Evolutionary conservation across 2,797 vertebrate genomes (phyloP).

Genomic region (Aulostomus chinensis): DNA sequence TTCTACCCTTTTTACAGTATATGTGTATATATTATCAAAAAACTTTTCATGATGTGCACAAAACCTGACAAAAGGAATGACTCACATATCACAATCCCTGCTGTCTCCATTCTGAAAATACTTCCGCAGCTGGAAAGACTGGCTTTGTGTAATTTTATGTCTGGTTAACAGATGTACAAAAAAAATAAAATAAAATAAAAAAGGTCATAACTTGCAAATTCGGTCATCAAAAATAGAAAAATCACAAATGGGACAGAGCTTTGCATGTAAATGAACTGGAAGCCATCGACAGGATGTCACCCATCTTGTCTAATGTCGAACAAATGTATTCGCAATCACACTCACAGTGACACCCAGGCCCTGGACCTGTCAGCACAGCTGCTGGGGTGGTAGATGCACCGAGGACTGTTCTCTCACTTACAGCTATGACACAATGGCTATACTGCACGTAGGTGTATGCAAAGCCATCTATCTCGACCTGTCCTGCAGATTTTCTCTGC

Average conservation of each 20-base stretch:
- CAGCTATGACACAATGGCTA: constrained; percentile 62
- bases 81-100: constrained; percentile 67
- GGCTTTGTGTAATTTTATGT: constrained; percentile 25
- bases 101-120: constrained; percentile 39
- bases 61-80: constrained; percentile 52
- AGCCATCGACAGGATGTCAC: constrained; percentile 42
- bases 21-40: too few relatives aligned
- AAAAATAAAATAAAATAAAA: too few relatives aligned
- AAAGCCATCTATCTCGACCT: constrained; percentile 64
- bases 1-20: too few relatives aligned
- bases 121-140: constrained; percentile 55
- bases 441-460: constrained; percentile 65
- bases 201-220: constrained; percentile 1
- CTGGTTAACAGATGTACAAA: constrained; percentile 3
- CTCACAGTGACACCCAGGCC: constrained; percentile 53
- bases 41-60: constrained; percentile 66
- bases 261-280: constrained; percentile 53
- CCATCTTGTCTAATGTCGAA: constrained; percentile 59
- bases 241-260: constrained; percentile 30
- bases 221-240: constrained; percentile 29
- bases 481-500: constrained; percentile 48
- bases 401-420: constrained; percentile 71
- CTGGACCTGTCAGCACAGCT: constrained; percentile 66
- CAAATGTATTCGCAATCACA: constrained; percentile 72
- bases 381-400: constrained; percentile 56